Evolutionary conservation across 2,113 vertebrate genomes (phyloP).

Genomic region (Girardinichthys multiradiatus): DNA sequence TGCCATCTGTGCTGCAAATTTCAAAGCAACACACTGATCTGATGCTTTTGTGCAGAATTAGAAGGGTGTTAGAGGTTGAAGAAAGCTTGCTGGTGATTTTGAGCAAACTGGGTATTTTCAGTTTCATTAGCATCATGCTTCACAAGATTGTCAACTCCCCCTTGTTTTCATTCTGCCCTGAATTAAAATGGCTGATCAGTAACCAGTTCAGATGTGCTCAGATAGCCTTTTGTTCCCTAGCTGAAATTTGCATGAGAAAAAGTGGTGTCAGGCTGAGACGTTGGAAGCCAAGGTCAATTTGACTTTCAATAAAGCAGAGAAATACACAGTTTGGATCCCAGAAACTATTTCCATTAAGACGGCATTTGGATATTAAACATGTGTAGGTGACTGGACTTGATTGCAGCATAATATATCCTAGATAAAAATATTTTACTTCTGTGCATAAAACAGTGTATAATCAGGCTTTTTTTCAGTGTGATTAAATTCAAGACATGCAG

Average conservation of each 20-base stretch:
- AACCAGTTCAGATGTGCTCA: slow-evolving; percentile 35
- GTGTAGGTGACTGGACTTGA: neutral
- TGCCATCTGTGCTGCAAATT: slow-evolving; percentile 55
- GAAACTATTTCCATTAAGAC: neutral
- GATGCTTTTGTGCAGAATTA: slow-evolving; percentile 5
- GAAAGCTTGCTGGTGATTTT: neutral
- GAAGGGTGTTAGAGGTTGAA: neutral
- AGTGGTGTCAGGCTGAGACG: slow-evolving; percentile 15
- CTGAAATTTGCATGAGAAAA: slow-evolving; percentile 39
- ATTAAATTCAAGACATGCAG: slow-evolving; percentile 26
- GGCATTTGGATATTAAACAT: neutral
- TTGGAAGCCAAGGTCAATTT: slow-evolving; percentile 32
- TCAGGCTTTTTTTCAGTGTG: slow-evolving; percentile 1
- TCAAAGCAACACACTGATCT: slow-evolving; percentile 7
- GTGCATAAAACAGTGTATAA: neutral
- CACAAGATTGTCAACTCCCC: slow-evolving; percentile 3
- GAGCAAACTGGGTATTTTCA: neutral
- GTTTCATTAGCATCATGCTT: slow-evolving; percentile 1
- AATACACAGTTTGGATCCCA: neutral
- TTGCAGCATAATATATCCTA: neutral
- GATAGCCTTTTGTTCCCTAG: slow-evolving; percentile 17
- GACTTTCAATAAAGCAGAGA: slow-evolving; percentile 19
- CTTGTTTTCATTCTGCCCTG: slow-evolving; percentile 18
- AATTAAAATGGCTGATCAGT: slow-evolving; percentile 43
- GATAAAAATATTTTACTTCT: neutral